Evolutionary conservation across 2,113 vertebrate species (phyloP).

Genomic region (Microtus ochrogaster): DNA sequence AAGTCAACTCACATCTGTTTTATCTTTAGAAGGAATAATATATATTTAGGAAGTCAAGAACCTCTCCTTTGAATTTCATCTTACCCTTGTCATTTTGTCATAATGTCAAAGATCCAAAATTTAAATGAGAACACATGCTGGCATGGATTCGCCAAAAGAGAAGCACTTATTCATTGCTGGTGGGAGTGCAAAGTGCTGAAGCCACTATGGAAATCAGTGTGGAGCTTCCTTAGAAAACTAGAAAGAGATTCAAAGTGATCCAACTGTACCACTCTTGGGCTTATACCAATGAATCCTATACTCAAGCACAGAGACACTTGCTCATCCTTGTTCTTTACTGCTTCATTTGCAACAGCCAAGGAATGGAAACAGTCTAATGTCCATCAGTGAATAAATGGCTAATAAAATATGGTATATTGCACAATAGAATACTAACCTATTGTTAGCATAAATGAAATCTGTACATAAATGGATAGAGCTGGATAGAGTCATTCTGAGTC

Average conservation of each 20-base stretch:
- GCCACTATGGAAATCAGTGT: not conserved
- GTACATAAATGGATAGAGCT: not conserved
- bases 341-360: not conserved
- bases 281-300: not conserved
- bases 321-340: not conserved
- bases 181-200: not conserved
- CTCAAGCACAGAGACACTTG: not conserved
- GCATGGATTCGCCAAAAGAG: not conserved
- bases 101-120: not conserved
- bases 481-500: not conserved
- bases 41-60: slow-evolving; percentile 33
- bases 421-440: not conserved
- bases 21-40: slow-evolving; percentile 56
- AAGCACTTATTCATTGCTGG: not conserved
- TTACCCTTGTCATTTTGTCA: not conserved
- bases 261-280: no score
- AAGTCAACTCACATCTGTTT: slow-evolving; percentile 49
- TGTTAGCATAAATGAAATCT: not conserved
- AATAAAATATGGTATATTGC: not conserved
- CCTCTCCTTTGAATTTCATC: not conserved
- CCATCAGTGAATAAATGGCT: not conserved
- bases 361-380: not conserved
- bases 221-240: not conserved
- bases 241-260: not conserved
- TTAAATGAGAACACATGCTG: no score